phyloP scores from a whole-genome alignment of 2,113 vertebrate genomes.

The Hippocampus mohnikei region DNA sequence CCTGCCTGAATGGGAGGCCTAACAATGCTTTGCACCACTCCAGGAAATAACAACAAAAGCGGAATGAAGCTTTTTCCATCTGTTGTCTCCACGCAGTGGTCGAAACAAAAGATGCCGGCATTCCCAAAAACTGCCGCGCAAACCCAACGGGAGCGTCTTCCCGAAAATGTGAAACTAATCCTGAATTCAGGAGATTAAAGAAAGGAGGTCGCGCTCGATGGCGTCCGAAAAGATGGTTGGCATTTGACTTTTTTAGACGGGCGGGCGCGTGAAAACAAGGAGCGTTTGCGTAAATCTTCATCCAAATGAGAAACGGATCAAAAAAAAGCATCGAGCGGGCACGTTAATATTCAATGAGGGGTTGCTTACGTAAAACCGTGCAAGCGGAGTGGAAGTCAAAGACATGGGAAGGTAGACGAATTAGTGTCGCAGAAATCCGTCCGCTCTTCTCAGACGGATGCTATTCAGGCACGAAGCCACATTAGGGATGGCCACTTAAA shows the following conservation, averaged over 20 bases:
- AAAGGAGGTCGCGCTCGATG: constrained; percentile 59
- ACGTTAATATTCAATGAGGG: constrained; percentile 77
- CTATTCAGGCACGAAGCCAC: not conserved
- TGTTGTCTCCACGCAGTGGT: constrained; percentile 73
- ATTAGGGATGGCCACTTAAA: too few relatives aligned
- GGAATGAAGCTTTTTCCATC: constrained; percentile 69
- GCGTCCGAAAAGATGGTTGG: constrained; percentile 60
- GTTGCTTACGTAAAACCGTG: constrained; percentile 71
- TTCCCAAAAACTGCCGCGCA: constrained; percentile 63
- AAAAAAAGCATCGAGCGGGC: constrained; percentile 72
- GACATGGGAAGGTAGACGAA: not conserved
- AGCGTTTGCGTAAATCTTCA: constrained; percentile 75
- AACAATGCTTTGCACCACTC: constrained; percentile 69
- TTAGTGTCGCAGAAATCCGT: not conserved
- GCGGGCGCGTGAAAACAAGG: constrained; percentile 70
- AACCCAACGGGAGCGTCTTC: constrained; percentile 57
- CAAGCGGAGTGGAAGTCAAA: not conserved
- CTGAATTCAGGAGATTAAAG: constrained; percentile 75
- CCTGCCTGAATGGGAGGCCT: constrained; percentile 40
- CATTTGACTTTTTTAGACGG: constrained; percentile 56
- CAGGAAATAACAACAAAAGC: constrained; percentile 70
- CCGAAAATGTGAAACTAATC: constrained; percentile 73
- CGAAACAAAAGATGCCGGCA: constrained; percentile 63
- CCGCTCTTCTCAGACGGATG: not conserved
- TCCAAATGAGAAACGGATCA: constrained; percentile 77